Base-by-base conservation (phyloP, 2,113 vertebrate species). In the Coreoperca whiteheadi region DNA sequence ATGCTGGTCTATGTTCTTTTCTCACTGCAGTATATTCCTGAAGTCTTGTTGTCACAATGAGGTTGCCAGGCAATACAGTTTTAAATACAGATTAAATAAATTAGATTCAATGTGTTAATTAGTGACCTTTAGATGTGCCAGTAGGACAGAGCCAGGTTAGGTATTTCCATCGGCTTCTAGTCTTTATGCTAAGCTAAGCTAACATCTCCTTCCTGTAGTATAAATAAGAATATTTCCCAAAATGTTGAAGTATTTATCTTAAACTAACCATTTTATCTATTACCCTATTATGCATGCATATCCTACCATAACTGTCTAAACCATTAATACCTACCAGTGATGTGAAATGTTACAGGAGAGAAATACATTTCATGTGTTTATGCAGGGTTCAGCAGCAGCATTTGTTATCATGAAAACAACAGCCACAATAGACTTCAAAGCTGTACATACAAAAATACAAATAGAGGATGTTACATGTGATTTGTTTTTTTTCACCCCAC, bases 391-490 rank as follows among this genome's bases (percentile, higher is more conserved):
- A 77, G 6, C 43, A 77, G n/a, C 18, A 65, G 9, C 60, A 69
- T 72, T 80, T 80, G 6, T 53, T 37, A 61, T 60, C 39, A 57
- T 10, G 10, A 67, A 43, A 74, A 72, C 54, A 72, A 64, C 34
- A 71, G 65, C 12, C 46, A 76, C 41, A 66, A 64, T 68, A 50
- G 1, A 70, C 71, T 43, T 87, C 59, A 83, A 75, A 83, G 75
- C 53, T 34, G 46, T 23, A 73, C 63, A 14, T 23, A 0, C 4
- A 64, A 18, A 90, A 56, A 74, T 48, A 84, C 60, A 88, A 61
- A 74, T 79, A 34, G 60, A 77, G 23, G 50, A 80, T 71, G 67
- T 77, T 83, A 54, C 30, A 72, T 86, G 48, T 30, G 53, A 87
- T 74, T 79, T 77, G 63, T 72, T 64, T 64, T 67, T 59, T 66